Evolutionary conservation across 2,888 invertebrate species (phyloP).

Genomic region (Baccha elongata): DNA sequence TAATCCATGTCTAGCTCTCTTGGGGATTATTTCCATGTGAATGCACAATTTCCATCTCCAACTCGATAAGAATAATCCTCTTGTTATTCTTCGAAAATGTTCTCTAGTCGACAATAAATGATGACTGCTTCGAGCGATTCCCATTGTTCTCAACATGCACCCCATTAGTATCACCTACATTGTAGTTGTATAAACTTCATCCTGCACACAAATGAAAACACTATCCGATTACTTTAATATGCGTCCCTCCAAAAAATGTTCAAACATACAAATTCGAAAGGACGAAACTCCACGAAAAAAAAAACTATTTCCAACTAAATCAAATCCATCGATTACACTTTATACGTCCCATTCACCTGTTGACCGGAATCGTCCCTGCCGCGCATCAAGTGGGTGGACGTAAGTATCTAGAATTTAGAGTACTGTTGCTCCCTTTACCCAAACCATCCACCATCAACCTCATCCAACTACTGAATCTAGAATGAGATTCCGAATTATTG

Average conservation of each 20-base stretch:
- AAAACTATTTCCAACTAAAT: slow-evolving; percentile 46
- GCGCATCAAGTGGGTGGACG: slow-evolving; percentile 52
- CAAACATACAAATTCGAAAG: slow-evolving; percentile 16
- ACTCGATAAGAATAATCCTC: slow-evolving; percentile 55
- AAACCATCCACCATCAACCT: background rate
- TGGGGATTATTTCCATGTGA: slow-evolving; percentile 28
- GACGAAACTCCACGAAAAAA: slow-evolving; percentile 5
- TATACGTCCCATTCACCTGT: slow-evolving; percentile 54
- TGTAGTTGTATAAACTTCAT: background rate
- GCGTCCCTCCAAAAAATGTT: slow-evolving; percentile 19
- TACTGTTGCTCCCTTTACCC: slow-evolving; percentile 27
- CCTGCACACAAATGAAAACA: background rate
- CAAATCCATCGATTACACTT: slow-evolving; percentile 57
- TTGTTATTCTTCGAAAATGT: slow-evolving; percentile 28
- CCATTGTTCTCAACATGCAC: slow-evolving; percentile 34
- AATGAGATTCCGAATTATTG: slow-evolving; percentile 57
- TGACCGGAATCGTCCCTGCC: slow-evolving; percentile 31
- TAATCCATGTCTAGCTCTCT: slow-evolving; percentile 19
- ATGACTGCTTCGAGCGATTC: slow-evolving; percentile 24
- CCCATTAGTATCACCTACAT: slow-evolving; percentile 13
- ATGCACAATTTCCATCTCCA: slow-evolving; percentile 47
- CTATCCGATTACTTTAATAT: slow-evolving; percentile 7
- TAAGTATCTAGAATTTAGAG: background rate
- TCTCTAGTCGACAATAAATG: slow-evolving; percentile 51
- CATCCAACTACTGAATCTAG: slow-evolving; percentile 10